These are phyloP conservation scores for Polydesmus complanatus DNA, from an alignment of 2,888 invertebrate genomes.

Conservation along the genomic window DNA sequence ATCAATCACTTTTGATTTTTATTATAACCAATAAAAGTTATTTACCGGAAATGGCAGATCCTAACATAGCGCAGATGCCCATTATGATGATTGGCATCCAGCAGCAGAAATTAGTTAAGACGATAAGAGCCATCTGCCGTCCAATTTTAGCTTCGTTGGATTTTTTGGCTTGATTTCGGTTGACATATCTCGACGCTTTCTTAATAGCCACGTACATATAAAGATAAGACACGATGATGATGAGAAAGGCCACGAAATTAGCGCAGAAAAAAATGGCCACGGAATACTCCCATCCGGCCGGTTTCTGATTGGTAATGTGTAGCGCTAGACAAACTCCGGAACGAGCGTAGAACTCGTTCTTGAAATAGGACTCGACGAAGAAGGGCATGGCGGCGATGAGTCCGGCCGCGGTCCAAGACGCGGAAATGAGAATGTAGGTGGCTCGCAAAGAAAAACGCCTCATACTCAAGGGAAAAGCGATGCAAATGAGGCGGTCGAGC, in stretches of 20 bases:
- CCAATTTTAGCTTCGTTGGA: constrained; percentile 25
- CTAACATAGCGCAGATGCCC: constrained; percentile 24
- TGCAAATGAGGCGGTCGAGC: constrained; percentile 29
- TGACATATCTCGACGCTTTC: constrained; percentile 21
- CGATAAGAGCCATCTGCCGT: constrained; percentile 27
- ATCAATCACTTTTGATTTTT: too few relatives aligned
- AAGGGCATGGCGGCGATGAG: constrained; percentile 27
- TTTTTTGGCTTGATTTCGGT: constrained; percentile 20
- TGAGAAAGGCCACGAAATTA: constrained; percentile 27
- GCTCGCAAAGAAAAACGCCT: constrained; percentile 22
- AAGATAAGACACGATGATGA: constrained; percentile 27
- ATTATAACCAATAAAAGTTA: too few relatives aligned
- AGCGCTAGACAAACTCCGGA: constrained; percentile 30
- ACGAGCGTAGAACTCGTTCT: constrained; percentile 26
- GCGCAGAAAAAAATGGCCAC: constrained; percentile 28
- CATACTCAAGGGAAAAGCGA: constrained; percentile 18
- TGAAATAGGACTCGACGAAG: constrained; percentile 25
- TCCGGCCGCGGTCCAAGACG: constrained; percentile 25
- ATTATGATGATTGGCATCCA: constrained; percentile 28
- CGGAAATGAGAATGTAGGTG: constrained; percentile 20
- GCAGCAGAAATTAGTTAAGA: constrained; percentile 27
- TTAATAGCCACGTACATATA: constrained; percentile 27
- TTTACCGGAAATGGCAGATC: constrained; percentile 19
- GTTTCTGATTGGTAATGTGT: constrained; percentile 27
- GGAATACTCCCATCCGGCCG: constrained; percentile 30